Conservation (phyloP, 1,140 invertebrate species). For the Papilio polytes region DNA sequence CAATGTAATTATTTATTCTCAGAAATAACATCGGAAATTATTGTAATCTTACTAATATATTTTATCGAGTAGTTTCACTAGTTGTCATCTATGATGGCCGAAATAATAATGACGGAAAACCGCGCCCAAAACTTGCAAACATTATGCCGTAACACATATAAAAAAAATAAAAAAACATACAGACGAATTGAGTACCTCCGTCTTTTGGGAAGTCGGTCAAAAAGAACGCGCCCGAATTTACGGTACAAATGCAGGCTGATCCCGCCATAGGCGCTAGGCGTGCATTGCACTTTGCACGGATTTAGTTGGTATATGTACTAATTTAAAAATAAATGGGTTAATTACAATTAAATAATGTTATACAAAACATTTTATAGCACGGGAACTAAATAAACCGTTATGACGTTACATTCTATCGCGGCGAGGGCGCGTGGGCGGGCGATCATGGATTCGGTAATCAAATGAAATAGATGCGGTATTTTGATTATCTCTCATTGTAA, state of each 20-base stretch:
- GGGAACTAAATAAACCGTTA: conserved; percentile 1
- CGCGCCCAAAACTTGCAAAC: conserved; percentile 11
- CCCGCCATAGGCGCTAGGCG: no score
- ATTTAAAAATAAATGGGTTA: not conserved
- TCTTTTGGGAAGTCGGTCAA: no score
- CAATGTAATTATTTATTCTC: no score
- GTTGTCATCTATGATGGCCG: not conserved
- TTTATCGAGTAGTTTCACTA: not conserved
- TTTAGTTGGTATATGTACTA: no score
- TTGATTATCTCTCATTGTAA: conserved; percentile 33
- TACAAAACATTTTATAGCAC: conserved; percentile 10
- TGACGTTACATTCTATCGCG: conserved; percentile 2
- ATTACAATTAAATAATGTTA: not conserved
- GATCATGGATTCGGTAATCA: conserved; percentile 35
- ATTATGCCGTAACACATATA: no score
- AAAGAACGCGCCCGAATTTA: no score
- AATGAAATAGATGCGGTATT: conserved; percentile 38
- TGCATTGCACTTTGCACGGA: not conserved
- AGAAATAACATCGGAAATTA: no score
- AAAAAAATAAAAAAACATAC: no score
- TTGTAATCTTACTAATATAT: not conserved
- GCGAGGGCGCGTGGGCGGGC: conserved; percentile 34
- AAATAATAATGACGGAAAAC: conserved; percentile 11
- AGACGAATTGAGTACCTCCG: no score
- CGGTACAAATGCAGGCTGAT: not conserved